Evolutionary conservation across 2,797 vertebrate species (phyloP), one percentile per base, ranked within the genome.

Genomic region (Oreonectes daqikongensis): DNA sequence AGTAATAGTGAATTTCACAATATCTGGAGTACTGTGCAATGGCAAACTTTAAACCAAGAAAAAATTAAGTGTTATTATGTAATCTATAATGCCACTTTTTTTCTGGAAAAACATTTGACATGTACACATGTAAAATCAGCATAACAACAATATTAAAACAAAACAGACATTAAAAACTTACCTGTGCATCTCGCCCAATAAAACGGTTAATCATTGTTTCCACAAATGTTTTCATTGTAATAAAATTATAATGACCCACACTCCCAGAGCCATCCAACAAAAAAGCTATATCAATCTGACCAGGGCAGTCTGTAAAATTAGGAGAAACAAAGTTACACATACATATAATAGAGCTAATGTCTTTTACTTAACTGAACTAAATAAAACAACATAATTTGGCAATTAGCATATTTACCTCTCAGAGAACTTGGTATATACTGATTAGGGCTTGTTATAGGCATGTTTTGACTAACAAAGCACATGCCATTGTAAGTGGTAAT

Each of bases 201-300:
- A 92, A 82, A 0, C 78, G 75, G 0, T 0, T 0, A n/a, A 91
- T 26, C 26, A 92, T 35, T 0, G 28, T 8, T 82, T 12, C 82
- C n/a, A 93, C 88, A 84, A 93, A 93, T 0, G 0, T 0, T 80
- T 90, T 92, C 92, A 93, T 92, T 59, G 0, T 79, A 0, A 0
- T 0, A 79, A 92, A 93, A 5, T 92, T 83, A 0, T 0, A 0
- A 0, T 0, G 0, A 0, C 0, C 0, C 0, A 91, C 85, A 32
- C 92, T 93, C 15, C 90, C 90, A 38, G 92, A 93, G 5, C 91
- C 91, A 35, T 93, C 92, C 77, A 93, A 40, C 5, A 93, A 80
- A 81, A 93, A 91, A 0, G 88, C 90, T 7, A 93, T 90, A 57
- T 93, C 91, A 65, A 88, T 84, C 72, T 70, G 6, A 5, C 1